These are phyloP conservation scores for Drosophila buzzatii DNA, from an alignment of 2,888 invertebrate species.

Conservation along the genomic window DNA sequence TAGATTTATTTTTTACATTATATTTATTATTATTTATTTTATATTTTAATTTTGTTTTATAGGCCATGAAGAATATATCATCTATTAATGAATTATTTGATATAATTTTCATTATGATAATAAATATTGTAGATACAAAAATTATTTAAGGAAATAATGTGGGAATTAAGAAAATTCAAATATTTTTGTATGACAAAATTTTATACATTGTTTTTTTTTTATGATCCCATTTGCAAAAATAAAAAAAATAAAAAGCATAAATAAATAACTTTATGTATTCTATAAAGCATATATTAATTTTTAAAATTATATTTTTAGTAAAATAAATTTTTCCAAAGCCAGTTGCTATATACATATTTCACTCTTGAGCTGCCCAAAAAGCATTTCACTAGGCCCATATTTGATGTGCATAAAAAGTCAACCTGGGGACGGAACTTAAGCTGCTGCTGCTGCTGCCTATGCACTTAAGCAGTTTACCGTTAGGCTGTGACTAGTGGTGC, in stretches of 20 bases:
- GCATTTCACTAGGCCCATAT: background rate
- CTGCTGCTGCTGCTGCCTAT: slow-evolving; percentile 7
- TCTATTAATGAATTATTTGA: too few relatives aligned
- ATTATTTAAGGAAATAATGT: too few relatives aligned
- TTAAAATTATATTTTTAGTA: background rate
- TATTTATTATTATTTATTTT: too few relatives aligned
- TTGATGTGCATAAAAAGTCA: slow-evolving; percentile 7
- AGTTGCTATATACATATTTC: too few relatives aligned
- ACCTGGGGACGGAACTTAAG: slow-evolving; percentile 1
- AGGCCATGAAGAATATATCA: too few relatives aligned
- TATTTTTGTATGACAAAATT: background rate
- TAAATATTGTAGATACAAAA: background rate
- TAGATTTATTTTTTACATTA: too few relatives aligned
- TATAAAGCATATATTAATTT: background rate
- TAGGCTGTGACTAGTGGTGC: slow-evolving; percentile 25
- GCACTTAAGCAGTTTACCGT: slow-evolving; percentile 46
- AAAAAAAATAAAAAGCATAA: too few relatives aligned
- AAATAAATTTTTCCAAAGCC: too few relatives aligned
- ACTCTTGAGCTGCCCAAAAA: background rate
- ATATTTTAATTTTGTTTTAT: too few relatives aligned
- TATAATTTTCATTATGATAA: background rate
- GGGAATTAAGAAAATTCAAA: background rate
- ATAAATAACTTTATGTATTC: background rate
- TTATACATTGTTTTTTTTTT: too few relatives aligned
- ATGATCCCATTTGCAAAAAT: background rate